Percentiles rank a stretch among this genome's conserved stretches.
Conservation (phyloP, 2,797 vertebrate species). For the Australoheros facetus region DNA sequence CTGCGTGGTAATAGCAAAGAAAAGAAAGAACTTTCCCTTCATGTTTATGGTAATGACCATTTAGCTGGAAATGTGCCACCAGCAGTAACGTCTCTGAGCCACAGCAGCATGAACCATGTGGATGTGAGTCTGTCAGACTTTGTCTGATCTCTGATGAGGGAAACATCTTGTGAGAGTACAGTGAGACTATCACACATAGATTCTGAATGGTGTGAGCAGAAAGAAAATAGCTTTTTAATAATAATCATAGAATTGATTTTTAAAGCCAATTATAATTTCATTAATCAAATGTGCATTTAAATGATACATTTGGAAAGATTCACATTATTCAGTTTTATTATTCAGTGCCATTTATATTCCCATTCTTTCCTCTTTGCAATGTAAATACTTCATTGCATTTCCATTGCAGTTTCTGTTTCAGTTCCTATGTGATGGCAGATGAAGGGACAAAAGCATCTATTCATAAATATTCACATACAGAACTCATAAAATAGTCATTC, state of each 20-base stretch:
- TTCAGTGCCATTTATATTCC: conserved; percentile 10
- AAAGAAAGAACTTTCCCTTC: conserved; percentile 18
- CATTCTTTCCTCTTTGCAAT: background rate
- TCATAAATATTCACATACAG: background rate
- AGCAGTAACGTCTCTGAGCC: conserved; percentile 7
- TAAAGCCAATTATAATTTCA: conserved; percentile 5
- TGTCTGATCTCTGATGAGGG: background rate
- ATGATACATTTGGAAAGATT: conserved; percentile 12
- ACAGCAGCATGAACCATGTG: background rate
- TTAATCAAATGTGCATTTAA: conserved; percentile 16
- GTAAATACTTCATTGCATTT: background rate
- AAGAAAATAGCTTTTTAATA: conserved; percentile 1
- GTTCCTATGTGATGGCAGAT: background rate
- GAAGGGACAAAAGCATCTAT: background rate
- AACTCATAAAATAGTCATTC: background rate
- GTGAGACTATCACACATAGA: no score
- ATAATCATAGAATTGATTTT: background rate
- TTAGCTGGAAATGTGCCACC: conserved; percentile 33
- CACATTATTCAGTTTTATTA: background rate
- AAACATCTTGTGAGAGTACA: background rate
- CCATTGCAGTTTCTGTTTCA: background rate
- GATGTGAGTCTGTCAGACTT: background rate
- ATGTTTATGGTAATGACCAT: conserved; percentile 43
- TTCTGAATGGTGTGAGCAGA: no score
- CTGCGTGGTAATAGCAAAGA: conserved; percentile 10